Base-by-base conservation (phyloP, 2,797 vertebrate genomes). In the Steatocranus sp. region DNA sequence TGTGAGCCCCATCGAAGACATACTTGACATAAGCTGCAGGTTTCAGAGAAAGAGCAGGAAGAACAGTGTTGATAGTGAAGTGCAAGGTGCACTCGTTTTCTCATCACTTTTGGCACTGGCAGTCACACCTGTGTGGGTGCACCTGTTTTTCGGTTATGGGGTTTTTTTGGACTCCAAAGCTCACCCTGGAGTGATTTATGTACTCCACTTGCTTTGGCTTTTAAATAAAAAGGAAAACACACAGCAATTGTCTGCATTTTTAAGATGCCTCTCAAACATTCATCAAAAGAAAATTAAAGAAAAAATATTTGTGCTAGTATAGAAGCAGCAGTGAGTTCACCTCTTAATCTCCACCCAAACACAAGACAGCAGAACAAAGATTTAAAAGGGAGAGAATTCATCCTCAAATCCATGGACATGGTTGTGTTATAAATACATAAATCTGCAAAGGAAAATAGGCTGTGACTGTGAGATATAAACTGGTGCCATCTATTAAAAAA, bases 381-480 rank as follows among this genome's bases (percentile, higher is more conserved):
- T 36, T 88, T 73, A 36, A 83, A 79, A 74, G 8, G 23, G 23
- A 43, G 18, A 34, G 63, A n/a, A 79, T 90, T 10, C 49, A 49
- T 80, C 43, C 75, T 68, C 46, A 76, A 27, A 80, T 66, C 23
- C 15, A 11, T 75, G 68, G 75, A 81, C 83, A 76, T 23, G 36
- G 30, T 75, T 77, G 41, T 54, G 76, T 66, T 90, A 84, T 61
- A 78, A 89, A 89, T 79, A 84, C 56, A 81, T 34, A 81, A 12
- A 80, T 87, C 46, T 75, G 73, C 48, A 76, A 38, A 75, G n/a
- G 25, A 79, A 78, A 83, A 82, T 41, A 50, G 70, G 23, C 78
- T 88, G 75, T 74, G 43, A 20, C 54, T 84, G 76, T 78, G 54
- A 73, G 81, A 86, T 84, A 79, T 79, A 76, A 88, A 87, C 53